phyloP scores from a whole-genome alignment of 2,888 invertebrate species.

The Nysson spinosus region DNA sequence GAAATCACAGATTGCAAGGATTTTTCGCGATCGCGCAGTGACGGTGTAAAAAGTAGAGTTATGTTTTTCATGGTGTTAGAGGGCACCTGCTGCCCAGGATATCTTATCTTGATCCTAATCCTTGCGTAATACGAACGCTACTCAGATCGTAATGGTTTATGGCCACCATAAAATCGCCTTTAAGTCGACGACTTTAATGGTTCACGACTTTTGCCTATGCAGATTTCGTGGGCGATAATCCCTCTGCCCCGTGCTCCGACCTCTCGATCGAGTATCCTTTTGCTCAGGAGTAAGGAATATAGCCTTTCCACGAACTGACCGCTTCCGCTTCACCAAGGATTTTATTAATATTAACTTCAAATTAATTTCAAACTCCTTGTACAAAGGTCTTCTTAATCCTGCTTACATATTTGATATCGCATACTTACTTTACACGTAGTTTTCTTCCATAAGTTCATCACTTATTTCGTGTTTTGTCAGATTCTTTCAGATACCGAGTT shows the following conservation, averaged over 20 bases:
- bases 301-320: constrained; percentile 38
- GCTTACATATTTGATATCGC: no score
- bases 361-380: no score
- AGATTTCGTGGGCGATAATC: constrained; percentile 72
- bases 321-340: constrained; percentile 38
- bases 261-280: constrained; percentile 59
- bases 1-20: constrained; percentile 5
- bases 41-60: not conserved
- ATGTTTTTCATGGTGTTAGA: constrained; percentile 16
- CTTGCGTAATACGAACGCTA: constrained; percentile 62
- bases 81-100: constrained; percentile 43
- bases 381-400: no score
- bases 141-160: constrained; percentile 57
- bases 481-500: no score
- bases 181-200: constrained; percentile 69
- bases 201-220: constrained; percentile 73
- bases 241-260: constrained; percentile 60
- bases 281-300: constrained; percentile 19
- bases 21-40: not conserved
- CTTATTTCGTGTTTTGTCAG: no score
- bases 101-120: constrained; percentile 48
- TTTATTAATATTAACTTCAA: constrained; percentile 3
- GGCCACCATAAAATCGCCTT: constrained; percentile 63
- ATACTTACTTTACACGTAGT: no score
- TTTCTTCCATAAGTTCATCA: no score